Conservation (phyloP, 2,113 vertebrate species). For the Paracanthobrama guichenoti region DNA sequence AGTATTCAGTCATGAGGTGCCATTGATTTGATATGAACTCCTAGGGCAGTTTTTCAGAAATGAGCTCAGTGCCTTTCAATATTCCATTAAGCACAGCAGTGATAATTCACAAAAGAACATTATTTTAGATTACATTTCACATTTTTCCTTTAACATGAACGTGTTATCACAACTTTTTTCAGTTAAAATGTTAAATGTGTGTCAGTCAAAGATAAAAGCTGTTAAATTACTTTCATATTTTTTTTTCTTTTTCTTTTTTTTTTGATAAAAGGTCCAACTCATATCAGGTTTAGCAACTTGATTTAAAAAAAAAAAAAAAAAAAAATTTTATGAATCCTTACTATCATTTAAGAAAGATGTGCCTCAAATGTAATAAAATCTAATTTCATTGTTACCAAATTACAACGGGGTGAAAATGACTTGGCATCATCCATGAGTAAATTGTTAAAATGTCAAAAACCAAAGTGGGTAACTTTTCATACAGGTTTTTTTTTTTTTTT, state of each 20-base stretch:
- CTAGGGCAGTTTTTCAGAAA: conserved; percentile 14
- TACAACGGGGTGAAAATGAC: no score
- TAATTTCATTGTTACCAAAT: no score
- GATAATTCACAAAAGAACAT: neutral
- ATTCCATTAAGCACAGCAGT: neutral
- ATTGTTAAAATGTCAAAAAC: no score
- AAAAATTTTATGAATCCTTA: neutral
- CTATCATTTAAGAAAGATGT: neutral
- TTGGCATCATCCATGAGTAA: no score
- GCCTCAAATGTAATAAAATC: neutral
- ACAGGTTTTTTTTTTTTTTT: no score
- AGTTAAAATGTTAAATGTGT: neutral
- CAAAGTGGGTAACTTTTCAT: no score
- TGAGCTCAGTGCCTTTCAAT: neutral
- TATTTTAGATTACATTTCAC: conserved; percentile 6
- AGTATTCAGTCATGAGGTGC: conserved; percentile 3
- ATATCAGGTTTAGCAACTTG: neutral
- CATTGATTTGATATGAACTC: conserved; percentile 33
- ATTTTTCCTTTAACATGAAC: neutral
- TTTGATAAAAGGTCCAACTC: neutral
- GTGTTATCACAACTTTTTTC: neutral
- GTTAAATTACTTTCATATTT: neutral
- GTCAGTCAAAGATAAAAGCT: conserved; percentile 7
- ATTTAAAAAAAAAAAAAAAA: no score
- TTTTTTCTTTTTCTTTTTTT: neutral